Evolutionary conservation across 2,797 vertebrate genomes (phyloP).

Genomic region (Sphenopsis melanotis): DNA sequence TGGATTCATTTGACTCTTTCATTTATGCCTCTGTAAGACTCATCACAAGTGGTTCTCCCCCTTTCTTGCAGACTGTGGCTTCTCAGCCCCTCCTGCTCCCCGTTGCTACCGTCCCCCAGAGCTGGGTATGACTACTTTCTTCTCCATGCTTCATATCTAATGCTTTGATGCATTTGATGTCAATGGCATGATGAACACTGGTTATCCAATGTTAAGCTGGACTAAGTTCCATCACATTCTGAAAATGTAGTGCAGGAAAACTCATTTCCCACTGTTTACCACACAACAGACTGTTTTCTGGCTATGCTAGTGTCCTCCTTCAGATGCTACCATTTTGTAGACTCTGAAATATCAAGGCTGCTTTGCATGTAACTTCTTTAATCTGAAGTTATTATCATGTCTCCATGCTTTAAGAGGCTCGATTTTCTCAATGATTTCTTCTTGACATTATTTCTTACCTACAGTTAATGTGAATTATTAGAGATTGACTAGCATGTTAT

Average conservation of each 20-base stretch:
- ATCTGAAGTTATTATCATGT: background rate
- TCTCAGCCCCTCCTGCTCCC: background rate
- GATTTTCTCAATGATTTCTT: background rate
- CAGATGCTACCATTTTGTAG: background rate
- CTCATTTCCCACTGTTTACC: background rate
- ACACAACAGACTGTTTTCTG: background rate
- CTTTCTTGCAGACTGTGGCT: fast-evolving
- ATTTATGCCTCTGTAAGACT: fast-evolving
- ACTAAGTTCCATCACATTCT: background rate
- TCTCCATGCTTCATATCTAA: background rate
- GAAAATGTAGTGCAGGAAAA: background rate
- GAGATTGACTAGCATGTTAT: background rate
- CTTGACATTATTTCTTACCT: background rate
- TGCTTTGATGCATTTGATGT: background rate
- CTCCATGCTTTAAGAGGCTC: background rate
- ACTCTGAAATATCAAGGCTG: background rate
- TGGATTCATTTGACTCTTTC: background rate
- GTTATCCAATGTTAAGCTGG: fast-evolving
- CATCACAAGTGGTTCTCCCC: fast-evolving
- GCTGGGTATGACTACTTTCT: background rate
- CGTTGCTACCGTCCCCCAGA: fast-evolving
- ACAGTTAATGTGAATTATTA: background rate
- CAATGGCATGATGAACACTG: fast-evolving
- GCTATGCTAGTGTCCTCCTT: background rate
- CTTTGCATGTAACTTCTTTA: background rate